Conservation (phyloP, 2,888 invertebrate genomes). For the Catocala nupta region DNA sequence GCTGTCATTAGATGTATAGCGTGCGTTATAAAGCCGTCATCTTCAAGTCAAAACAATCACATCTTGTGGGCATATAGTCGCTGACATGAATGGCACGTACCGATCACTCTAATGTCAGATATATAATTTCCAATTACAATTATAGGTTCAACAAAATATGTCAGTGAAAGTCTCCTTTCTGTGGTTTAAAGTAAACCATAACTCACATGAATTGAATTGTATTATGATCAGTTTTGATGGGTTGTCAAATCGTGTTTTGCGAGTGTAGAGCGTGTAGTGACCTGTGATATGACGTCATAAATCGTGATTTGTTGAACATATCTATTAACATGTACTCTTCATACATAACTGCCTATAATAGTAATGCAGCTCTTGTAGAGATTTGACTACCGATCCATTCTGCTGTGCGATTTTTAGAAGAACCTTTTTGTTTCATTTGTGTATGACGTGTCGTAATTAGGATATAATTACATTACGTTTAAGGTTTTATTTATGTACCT, state of each 20-base stretch:
- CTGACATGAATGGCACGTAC: constrained; percentile 25
- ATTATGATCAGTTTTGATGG: constrained; percentile 29
- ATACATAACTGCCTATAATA: too few species aligned
- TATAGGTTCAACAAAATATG: constrained; percentile 36
- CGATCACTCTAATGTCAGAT: constrained; percentile 35
- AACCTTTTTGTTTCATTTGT: too few species aligned
- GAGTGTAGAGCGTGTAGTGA: constrained; percentile 20
- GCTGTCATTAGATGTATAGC: constrained; percentile 27
- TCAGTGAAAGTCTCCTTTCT: constrained; percentile 60
- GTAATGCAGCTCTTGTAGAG: too few species aligned
- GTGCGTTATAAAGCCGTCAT: constrained; percentile 16
- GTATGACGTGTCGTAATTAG: too few species aligned
- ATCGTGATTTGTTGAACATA: background rate
- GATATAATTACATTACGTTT: too few species aligned
- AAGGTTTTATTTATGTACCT: too few species aligned
- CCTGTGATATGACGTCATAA: constrained; percentile 22
- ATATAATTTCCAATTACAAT: constrained; percentile 48
- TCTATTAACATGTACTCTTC: background rate
- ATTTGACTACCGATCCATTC: too few species aligned
- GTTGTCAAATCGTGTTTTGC: constrained; percentile 17
- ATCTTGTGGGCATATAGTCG: constrained; percentile 14
- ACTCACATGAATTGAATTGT: constrained; percentile 30
- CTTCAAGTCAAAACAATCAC: constrained; percentile 25
- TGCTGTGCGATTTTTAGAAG: too few species aligned
- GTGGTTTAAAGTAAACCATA: constrained; percentile 43